Percentiles rank a stretch among this genome's conserved stretches.
Conservation (phyloP, 2,888 invertebrate genomes). For the Salticus scenicus region DNA sequence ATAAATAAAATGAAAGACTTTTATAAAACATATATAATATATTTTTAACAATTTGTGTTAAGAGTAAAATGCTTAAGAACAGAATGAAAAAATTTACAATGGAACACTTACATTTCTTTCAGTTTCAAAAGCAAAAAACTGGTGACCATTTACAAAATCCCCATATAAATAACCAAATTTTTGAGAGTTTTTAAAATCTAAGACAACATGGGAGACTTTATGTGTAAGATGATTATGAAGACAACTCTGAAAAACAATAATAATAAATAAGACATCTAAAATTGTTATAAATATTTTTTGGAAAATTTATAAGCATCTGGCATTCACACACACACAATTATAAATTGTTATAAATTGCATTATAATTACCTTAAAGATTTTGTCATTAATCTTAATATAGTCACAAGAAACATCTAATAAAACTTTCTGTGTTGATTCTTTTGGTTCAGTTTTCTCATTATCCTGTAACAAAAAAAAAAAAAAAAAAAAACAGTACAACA, state of each 20-base stretch:
- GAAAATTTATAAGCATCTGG: too few relatives aligned
- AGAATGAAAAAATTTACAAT: too few relatives aligned
- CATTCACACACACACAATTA: not conserved
- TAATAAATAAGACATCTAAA: too few relatives aligned
- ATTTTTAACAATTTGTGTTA: too few relatives aligned
- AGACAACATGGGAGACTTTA: conserved; percentile 41
- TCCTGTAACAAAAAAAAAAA: too few relatives aligned
- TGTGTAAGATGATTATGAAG: conserved; percentile 33
- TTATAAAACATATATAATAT: too few relatives aligned
- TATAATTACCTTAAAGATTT: conserved; percentile 30
- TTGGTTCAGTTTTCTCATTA: too few relatives aligned
- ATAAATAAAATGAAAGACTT: too few relatives aligned
- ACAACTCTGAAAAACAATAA: conserved; percentile 30
- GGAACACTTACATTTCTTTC: conserved; percentile 26
- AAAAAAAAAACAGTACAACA: too few relatives aligned
- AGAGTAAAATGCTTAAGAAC: too few relatives aligned
- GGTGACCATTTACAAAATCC: conserved; percentile 35
- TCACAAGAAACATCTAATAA: conserved; percentile 21
- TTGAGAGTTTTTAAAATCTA: conserved; percentile 25
- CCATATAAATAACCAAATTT: conserved; percentile 56
- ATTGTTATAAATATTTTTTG: not conserved
- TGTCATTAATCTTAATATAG: conserved; percentile 32
- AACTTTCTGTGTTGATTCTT: too few relatives aligned
- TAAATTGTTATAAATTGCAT: not conserved
- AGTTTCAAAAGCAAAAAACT: conserved; percentile 43